Evolutionary conservation across 2,113 vertebrate genomes (phyloP), one percentile per base, ranked within the genome.

Genomic region (Centropus bengalensis): DNA sequence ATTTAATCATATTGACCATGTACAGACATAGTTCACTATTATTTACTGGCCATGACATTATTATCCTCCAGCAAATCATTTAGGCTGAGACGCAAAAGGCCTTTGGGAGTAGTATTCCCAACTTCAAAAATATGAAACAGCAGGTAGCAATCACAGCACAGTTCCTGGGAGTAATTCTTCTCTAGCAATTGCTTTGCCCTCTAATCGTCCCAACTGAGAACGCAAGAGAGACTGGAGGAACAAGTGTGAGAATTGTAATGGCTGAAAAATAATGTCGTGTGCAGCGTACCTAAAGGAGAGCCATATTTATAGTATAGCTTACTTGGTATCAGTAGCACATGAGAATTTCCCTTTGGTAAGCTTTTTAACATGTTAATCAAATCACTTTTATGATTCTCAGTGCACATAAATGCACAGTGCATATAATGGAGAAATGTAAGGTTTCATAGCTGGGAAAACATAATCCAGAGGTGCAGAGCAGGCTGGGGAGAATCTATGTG

Each of bases 21-120:
- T 98, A 98, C 96, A 97, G 96, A 97, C 96, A 97, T 95, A 98
- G 92, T 97, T 95, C 96, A 97, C 97, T 98, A 95, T 98, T 98
- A 98, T 98, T 99, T 99, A 98, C 98, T 97, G 97, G 97, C 97
- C 97, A 92, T 98, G 98, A 98, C 97, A 98, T 98, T 98, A 98
- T 98, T 99, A 98, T 98, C 97, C 97, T 97, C 83, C 82, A 96
- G 97, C 98, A 98, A 98, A 98, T 98, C 97, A 97, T 98, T 98
- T 98, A 97, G 95, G 76, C 98, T 97, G 96, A 98, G 96, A 98
- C 97, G 93, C 97, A 96, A 92, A 97, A 97, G 98, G 95, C 98
- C 97, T 98, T 91, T 82, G 97, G 97, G 97, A 98, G 96, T 96
- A 96, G 94, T 97, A 95, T 97, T 98, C 95, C 96, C 94, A 97